Evolutionary conservation across 2,888 invertebrate species (phyloP), one percentile per base, ranked within the genome.

Genomic region (Coleophora deauratella): DNA sequence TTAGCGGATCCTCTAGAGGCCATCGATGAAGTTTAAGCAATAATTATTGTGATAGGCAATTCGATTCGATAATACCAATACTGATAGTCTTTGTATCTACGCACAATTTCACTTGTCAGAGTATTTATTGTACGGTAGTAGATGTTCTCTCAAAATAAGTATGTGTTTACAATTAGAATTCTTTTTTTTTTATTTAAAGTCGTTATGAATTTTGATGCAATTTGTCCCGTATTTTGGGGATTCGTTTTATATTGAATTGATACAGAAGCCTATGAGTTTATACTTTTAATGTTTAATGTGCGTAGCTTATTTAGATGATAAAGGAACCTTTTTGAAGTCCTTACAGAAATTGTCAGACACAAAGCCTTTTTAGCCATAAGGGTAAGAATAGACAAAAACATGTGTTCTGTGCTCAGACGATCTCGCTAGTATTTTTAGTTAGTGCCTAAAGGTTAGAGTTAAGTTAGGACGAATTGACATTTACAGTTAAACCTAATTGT

Each of bases 341-440:
- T 54, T 75, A 76, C 70, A 73, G 66, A 74, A 61, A 66, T 73
- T 67, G 66, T 67, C 72, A 63, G 57, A 59, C 54, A 55, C 57
- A 52, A 67, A 73, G 78, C 79, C 79, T 81, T 81, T 66, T 71
- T 81, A 80, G 77, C 65, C 52, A 49, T 80, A 77, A 79, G 75
- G 68, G 64, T 70, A 63, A 72, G 64, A 71, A 62, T 57, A 64
- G 64, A 64, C 50, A 48, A 57, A 51, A 50, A 62, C 69, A 74
- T 79, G 80, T 84, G 84, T 85, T 81, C 81, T 75, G 75, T 81
- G 79, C 81, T 81, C 82, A 82, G 69, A 71, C 72, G 85, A 85
- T 85, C 85, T 85, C 85, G 80, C 75, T 85, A 84, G 82, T 79
- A 73, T 73, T 72, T 76, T 81, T 81, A 82, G 81, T 84, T 80